These are phyloP conservation scores for Aphelocoma californica DNA, from an alignment of 2,797 vertebrate species.

Conservation along the genomic window DNA sequence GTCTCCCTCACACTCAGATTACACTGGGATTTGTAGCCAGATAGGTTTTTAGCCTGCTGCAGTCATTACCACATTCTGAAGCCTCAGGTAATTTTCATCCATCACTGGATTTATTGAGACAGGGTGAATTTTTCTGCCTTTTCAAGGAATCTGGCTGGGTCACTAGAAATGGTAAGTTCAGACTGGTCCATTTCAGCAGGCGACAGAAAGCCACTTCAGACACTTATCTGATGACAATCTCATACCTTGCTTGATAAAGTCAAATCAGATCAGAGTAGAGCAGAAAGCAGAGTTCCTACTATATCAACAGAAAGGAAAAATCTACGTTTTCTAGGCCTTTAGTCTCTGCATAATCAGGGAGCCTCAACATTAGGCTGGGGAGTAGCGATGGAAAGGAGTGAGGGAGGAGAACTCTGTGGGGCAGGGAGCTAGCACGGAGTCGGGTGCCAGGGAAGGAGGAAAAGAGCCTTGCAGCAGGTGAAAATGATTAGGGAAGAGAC, in stretches of 20 bases:
- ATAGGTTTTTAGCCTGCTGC: background rate
- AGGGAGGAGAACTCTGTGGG: background rate
- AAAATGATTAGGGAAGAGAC: conserved; percentile 10
- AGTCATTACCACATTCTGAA: background rate
- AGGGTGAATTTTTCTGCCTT: background rate
- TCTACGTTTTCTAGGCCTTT: background rate
- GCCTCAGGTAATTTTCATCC: background rate
- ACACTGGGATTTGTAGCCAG: background rate
- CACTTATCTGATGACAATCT: background rate
- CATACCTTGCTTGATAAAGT: background rate
- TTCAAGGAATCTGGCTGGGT: background rate
- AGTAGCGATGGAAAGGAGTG: background rate
- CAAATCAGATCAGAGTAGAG: background rate
- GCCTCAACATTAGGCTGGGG: background rate
- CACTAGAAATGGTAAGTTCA: background rate
- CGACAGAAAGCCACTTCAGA: background rate
- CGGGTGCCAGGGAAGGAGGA: background rate
- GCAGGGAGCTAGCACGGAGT: background rate
- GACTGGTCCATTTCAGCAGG: background rate
- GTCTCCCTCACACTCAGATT: background rate
- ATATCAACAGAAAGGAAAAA: background rate
- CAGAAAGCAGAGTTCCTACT: background rate
- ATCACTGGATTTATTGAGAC: background rate
- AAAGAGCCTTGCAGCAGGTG: background rate
- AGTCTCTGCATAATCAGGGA: background rate